Percentiles rank a stretch among this genome's conserved stretches.
Conservation (phyloP, 2,888 invertebrate genomes). For the Amphipoea lucens region DNA sequence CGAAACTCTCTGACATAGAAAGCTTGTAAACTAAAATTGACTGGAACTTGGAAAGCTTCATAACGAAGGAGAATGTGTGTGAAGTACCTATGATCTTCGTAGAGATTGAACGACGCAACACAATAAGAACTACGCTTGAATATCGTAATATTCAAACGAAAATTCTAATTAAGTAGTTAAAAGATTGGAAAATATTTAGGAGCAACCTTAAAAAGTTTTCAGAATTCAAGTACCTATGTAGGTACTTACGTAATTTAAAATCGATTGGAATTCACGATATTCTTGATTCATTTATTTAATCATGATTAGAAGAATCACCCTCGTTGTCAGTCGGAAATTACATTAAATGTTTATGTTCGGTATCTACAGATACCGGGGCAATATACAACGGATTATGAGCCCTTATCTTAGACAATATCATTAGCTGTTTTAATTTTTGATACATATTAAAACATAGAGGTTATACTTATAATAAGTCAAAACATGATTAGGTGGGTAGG, state of each 20-base stretch:
- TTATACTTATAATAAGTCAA: neutral
- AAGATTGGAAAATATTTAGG: neutral
- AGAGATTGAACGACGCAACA: neutral
- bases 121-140: neutral
- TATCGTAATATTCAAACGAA: neutral
- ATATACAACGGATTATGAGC: conserved; percentile 83
- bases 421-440: conserved; percentile 64
- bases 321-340: conserved; percentile 65
- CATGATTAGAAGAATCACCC: conserved; percentile 49
- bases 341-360: conserved; percentile 71
- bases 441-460: conserved; percentile 47
- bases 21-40: neutral
- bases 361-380: conserved; percentile 79
- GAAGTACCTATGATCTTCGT: neutral
- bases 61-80: neutral
- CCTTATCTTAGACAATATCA: conserved; percentile 75
- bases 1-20: no score
- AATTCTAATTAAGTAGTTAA: neutral
- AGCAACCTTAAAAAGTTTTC: neutral
- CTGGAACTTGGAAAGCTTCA: neutral
- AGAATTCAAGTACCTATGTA: neutral
- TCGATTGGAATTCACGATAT: neutral
- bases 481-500: neutral
- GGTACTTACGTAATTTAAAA: neutral
- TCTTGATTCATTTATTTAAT: conserved; percentile 3